A percentile compares a stretch with the other conserved stretches of the same genome.
Evolutionary conservation across 2,113 vertebrate species (phyloP).

Genomic region (Brachyhypopomus gauderio): DNA sequence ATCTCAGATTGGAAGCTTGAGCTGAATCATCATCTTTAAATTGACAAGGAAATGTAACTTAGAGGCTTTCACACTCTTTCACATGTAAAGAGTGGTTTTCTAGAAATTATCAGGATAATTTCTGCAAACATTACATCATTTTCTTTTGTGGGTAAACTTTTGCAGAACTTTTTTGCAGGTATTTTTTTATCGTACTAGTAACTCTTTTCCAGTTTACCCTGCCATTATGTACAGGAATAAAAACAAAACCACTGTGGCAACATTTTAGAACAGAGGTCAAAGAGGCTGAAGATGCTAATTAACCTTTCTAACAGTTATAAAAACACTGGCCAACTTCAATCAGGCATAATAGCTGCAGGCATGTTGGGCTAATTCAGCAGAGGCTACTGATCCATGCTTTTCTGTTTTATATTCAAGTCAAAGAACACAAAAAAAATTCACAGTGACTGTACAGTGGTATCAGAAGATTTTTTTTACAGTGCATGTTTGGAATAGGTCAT

Average conservation of each 20-base stretch:
- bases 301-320: conserved; percentile 35
- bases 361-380: conserved; percentile 26
- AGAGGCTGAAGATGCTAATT: conserved; percentile 39
- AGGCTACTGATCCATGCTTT: neutral
- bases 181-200: neutral
- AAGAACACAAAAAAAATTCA: conserved; percentile 2
- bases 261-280: conserved; percentile 18
- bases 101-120: neutral
- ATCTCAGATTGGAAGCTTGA: neutral
- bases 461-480: neutral
- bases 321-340: conserved; percentile 31
- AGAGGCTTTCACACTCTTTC: neutral
- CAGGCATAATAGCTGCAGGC: conserved; percentile 34
- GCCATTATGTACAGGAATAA: conserved; percentile 21
- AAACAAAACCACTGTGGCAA: conserved; percentile 6
- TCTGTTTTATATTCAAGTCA: neutral
- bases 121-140: neutral
- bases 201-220: conserved; percentile 25
- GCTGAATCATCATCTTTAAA: neutral
- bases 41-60: neutral
- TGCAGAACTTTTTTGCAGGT: neutral
- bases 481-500: conserved; percentile 27
- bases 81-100: neutral
- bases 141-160: neutral
- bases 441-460: neutral